Base-by-base conservation (phyloP, 2,797 vertebrate genomes). In the Furcifer pardalis region DNA sequence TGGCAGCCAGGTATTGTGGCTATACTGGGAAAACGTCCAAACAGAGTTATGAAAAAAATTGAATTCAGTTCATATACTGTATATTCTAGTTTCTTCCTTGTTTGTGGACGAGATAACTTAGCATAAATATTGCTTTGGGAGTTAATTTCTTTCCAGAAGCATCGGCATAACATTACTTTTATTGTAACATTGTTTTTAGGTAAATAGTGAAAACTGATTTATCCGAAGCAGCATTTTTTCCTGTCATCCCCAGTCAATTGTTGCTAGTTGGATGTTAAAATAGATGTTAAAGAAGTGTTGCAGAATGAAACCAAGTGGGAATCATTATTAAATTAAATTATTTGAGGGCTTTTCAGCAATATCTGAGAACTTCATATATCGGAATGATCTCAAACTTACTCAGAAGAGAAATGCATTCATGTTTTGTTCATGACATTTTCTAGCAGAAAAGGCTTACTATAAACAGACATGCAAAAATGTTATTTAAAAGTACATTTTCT, bases 111-210 rank as follows among this genome's bases (percentile, higher is more conserved):
- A 59, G 21, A 83, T 1, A 12, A 75, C 23, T 90, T 85, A 42
- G 87, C 12, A 32, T 13, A 42, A 71, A 56, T 84, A 65, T 65
- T 72, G 23, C 4, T 73, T 69, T 56, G 62, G 44, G 77, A 72
- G 25, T 73, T 79, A 72, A 30, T 89, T 75, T 87, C 87, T 83
- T 17, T 81, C 76, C 62, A 81, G 73, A 66, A 44, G 2, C 83
- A 77, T 71, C 23, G 27, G 60, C 3, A 44, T 1, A 6, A 25
- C 37, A 56, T 19, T 73, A 25, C 1, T 84, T 86, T 80, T 37
- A 81, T 32, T 30, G 83, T 9, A 56, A 66, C 59, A 1, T 86
- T 15, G 44, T 77, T 82, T 86, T 73, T 46, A 82, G 49, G 15
- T 72, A 5, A 88, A 3, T 81, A 72, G 59, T 66, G 59, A 71